Percentiles rank a stretch among this genome's conserved stretches.
phyloP scores from a whole-genome alignment of 2,113 vertebrate genomes.

The Dermatemys mawii region DNA sequence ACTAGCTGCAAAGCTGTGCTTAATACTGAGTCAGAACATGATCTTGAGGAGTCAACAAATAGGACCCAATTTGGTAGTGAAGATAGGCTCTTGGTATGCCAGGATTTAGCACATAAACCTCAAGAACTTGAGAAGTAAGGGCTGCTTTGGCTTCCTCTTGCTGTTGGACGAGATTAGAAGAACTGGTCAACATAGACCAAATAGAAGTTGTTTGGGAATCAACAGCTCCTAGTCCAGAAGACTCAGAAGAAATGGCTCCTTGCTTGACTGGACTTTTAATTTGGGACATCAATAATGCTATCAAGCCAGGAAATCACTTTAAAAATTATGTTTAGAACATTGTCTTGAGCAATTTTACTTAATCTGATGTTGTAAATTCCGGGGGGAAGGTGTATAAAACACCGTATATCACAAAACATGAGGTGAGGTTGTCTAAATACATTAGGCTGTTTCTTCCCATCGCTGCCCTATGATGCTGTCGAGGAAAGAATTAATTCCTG shows the following conservation, averaged over 20 bases:
- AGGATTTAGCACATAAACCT: background rate
- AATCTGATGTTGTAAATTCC: background rate
- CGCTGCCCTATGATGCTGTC: background rate
- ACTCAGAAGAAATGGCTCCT: background rate
- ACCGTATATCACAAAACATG: background rate
- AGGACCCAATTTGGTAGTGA: background rate
- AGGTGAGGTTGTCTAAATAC: background rate
- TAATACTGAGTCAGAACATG: background rate
- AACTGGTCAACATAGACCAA: background rate
- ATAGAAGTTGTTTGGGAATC: background rate
- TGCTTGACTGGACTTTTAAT: background rate
- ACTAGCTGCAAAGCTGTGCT: background rate
- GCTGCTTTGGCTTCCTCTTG: background rate
- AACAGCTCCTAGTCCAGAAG: background rate
- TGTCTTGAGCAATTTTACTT: too few species aligned
- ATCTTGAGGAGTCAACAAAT: background rate
- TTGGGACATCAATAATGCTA: background rate
- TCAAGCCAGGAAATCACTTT: background rate
- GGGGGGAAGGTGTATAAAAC: background rate
- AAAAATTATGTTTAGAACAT: too few species aligned
- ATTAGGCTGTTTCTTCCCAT: background rate
- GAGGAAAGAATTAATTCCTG: background rate
- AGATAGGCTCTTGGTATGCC: background rate
- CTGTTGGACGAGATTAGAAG: background rate
- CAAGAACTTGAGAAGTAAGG: background rate